A percentile compares a stretch with the other conserved stretches of the same genome.
Evolutionary conservation across 1,140 invertebrate species (phyloP).

Genomic region (Whitmania pigra): DNA sequence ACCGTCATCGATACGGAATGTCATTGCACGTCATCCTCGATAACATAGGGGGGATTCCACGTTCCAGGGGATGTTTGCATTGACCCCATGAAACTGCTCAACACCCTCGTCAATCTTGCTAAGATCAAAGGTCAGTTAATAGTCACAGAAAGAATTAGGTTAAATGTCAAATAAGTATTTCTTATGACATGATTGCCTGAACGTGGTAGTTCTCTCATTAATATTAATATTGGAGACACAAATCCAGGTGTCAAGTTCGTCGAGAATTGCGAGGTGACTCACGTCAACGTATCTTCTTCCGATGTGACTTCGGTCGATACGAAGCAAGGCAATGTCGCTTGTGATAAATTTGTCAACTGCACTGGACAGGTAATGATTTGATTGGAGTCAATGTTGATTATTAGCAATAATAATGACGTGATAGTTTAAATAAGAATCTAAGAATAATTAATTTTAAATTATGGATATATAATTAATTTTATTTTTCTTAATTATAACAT

Average conservation of each 20-base stretch:
- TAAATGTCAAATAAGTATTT: neutral
- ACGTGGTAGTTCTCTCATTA: neutral
- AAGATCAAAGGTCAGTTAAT: neutral
- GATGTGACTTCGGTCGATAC: constrained; percentile 61
- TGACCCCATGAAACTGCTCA: constrained; percentile 5
- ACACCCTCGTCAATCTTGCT: neutral
- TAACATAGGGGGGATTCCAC: too few relatives aligned
- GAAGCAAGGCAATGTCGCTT: constrained; percentile 58
- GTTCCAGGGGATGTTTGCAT: constrained; percentile 11
- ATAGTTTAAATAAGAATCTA: too few relatives aligned
- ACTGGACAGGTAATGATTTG: constrained; percentile 53
- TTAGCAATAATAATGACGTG: too few relatives aligned
- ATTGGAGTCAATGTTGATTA: too few relatives aligned
- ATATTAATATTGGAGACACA: neutral
- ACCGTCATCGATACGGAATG: too few relatives aligned
- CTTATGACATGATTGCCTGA: too few relatives aligned
- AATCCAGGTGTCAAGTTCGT: constrained; percentile 63
- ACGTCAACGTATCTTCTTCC: constrained; percentile 52
- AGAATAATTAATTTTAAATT: too few relatives aligned
- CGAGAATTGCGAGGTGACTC: constrained; percentile 61
- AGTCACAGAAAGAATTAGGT: neutral
- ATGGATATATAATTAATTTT: too few relatives aligned
- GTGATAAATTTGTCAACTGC: constrained; percentile 83
- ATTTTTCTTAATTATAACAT: neutral
- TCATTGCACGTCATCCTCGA: too few relatives aligned